Conservation (phyloP, 64 coral and sea anemone species). For the Acropora yongei region DNA sequence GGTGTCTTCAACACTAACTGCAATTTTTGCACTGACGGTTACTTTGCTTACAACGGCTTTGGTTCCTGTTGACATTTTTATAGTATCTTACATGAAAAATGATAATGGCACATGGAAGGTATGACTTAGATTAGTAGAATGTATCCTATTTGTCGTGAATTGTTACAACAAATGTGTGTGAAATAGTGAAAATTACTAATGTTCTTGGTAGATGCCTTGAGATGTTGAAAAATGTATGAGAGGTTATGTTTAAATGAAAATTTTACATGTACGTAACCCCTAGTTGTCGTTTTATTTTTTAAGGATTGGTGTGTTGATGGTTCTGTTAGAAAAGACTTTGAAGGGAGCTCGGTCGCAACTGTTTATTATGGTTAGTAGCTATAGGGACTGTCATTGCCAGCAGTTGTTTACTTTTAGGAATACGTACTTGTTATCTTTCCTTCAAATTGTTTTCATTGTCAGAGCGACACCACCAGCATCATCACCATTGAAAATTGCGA, state of each 20-base stretch:
- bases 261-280: too few relatives aligned
- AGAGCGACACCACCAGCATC: too few relatives aligned
- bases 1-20: slow-evolving; percentile 89
- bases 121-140: background rate
- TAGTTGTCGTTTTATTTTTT: background rate
- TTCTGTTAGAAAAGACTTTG: slow-evolving; percentile 79
- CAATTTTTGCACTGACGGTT: slow-evolving; percentile 76
- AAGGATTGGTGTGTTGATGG: slow-evolving; percentile 81
- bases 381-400: background rate
- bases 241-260: too few relatives aligned
- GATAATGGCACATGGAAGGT: slow-evolving; percentile 95
- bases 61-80: slow-evolving; percentile 96
- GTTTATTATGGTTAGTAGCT: slow-evolving; percentile 83
- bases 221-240: too few relatives aligned
- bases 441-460: too few relatives aligned
- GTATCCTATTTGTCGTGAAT: too few relatives aligned
- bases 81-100: slow-evolving; percentile 97
- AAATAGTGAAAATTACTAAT: too few relatives aligned
- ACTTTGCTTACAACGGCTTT: slow-evolving; percentile 88
- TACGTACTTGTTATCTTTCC: too few relatives aligned
- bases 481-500: too few relatives aligned
- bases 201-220: too few relatives aligned
- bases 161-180: too few relatives aligned
- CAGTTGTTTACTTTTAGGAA: too few relatives aligned
- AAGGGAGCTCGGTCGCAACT: slow-evolving; percentile 63